Evolutionary conservation across 2,113 vertebrate genomes (phyloP).

Genomic region (Rhegmatorhina hoffmannsi): DNA sequence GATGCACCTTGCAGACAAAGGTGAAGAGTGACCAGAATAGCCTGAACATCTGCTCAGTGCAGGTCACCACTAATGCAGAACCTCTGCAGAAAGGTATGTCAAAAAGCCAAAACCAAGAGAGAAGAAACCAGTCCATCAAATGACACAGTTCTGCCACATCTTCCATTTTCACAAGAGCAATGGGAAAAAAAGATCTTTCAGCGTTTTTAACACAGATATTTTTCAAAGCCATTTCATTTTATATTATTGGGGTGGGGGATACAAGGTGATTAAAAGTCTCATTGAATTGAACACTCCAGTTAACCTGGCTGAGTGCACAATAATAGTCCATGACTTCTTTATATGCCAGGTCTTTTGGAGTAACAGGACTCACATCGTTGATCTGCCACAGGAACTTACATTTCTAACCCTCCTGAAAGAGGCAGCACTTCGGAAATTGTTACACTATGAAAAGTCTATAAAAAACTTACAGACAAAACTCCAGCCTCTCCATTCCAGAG

Average conservation of each 20-base stretch:
- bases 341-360: not conserved
- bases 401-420: not conserved
- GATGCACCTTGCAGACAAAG: constrained; percentile 82
- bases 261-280: not conserved
- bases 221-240: not conserved
- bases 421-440: not conserved
- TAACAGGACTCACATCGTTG: not conserved
- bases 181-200: not conserved
- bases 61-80: constrained; percentile 54
- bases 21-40: constrained; percentile 83
- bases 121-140: not conserved
- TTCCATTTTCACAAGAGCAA: not conserved
- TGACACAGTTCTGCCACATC: not conserved
- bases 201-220: not conserved
- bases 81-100: constrained; percentile 57
- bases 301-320: not conserved
- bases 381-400: not conserved
- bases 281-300: not conserved
- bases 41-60: constrained; percentile 73
- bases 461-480: not conserved
- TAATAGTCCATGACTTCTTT: not conserved
- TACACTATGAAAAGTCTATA: not conserved
- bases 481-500: not conserved
- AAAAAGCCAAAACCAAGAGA: not conserved
- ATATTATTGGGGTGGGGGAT: not conserved